Evolutionary conservation across 2,888 invertebrate genomes (phyloP), one percentile per base, ranked within the genome.

Genomic region (Caenorhabditis zanzibari): DNA sequence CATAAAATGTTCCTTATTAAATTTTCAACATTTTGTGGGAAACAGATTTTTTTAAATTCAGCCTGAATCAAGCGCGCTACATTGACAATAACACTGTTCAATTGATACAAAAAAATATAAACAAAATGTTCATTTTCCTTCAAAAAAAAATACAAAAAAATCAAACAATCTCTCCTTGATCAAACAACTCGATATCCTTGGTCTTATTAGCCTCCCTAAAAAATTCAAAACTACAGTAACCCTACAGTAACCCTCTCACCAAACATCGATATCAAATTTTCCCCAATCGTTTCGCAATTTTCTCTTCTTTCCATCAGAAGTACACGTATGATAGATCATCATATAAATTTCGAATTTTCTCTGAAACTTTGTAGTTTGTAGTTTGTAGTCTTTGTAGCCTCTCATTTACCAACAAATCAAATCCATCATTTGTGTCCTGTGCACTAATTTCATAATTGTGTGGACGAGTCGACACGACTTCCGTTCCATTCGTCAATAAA

Each of bases 331-430:
- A 10, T 38, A 19, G 47, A 64, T 47, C n/a, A 64, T 1, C 47
- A 64, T 64, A 47, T 64, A 64, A 28, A 64, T 49, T n/a, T 64
- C 64, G 28, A 64, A 64, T n/a, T 64, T 47, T 64, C 28, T 47
- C 64, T 64, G 64, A n/a, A 61, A 61, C 16, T 35, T 32, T 35
- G n/a, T 24, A 10, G 41, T 59, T 35, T 9, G 9, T 7, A 35
- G 28, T 19, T 19, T 19, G 16, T 16, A 12, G 16, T 35, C 16
- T n/a, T 58, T n/a, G n/a, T n/a, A n/a, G n/a, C n/a, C n/a, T n/a
- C n/a, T n/a, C n/a, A n/a, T n/a, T 61, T 3, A 61, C 61, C 61
- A 19, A 19, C 9, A 61, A 35, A 19, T 64, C 64, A n/a, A 64
- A 7, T 3, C 64, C 64, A 28, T 64, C 64, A 19, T 14, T 14